These are phyloP conservation scores for Galendromus occidentalis DNA, from an alignment of 1,140 invertebrate species.

Conservation along the genomic window DNA sequence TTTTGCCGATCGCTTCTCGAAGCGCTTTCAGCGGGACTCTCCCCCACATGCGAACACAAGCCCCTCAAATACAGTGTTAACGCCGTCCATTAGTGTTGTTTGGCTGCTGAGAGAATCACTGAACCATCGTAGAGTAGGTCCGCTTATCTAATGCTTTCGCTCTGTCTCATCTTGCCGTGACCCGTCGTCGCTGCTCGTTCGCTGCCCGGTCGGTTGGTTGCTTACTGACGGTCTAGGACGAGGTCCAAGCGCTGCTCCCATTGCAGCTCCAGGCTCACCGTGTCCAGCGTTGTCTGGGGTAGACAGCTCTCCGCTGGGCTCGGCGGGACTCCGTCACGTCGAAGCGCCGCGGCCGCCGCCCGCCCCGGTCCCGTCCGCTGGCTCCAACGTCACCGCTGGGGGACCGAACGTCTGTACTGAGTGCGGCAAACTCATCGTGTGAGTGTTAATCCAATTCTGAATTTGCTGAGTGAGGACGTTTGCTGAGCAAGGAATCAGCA, in stretches of 20 bases:
- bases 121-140: neutral
- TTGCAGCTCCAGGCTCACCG: slow-evolving; percentile 6
- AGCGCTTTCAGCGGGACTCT: too few relatives aligned
- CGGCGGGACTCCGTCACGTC: slow-evolving; percentile 10
- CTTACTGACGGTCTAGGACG: slow-evolving; percentile 1
- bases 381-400: neutral
- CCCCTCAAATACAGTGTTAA: too few relatives aligned
- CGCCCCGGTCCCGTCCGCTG: neutral
- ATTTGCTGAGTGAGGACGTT: too few relatives aligned
- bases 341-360: slow-evolving; percentile 16
- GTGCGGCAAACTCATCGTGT: slow-evolving; percentile 79
- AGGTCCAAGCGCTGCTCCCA: slow-evolving; percentile 14
- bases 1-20: too few relatives aligned
- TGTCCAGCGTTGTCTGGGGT: neutral
- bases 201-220: neutral
- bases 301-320: neutral
- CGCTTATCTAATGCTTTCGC: neutral
- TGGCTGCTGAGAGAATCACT: too few relatives aligned
- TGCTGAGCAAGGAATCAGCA: too few relatives aligned
- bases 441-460: slow-evolving; percentile 34
- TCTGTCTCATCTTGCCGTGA: slow-evolving; percentile 11
- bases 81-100: too few relatives aligned
- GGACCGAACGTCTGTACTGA: slow-evolving; percentile 70
- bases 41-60: too few relatives aligned
- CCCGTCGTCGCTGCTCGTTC: slow-evolving; percentile 12